These are phyloP conservation scores for Argyrosomus japonicus DNA, from an alignment of 2,113 vertebrate species.

Conservation along the genomic window DNA sequence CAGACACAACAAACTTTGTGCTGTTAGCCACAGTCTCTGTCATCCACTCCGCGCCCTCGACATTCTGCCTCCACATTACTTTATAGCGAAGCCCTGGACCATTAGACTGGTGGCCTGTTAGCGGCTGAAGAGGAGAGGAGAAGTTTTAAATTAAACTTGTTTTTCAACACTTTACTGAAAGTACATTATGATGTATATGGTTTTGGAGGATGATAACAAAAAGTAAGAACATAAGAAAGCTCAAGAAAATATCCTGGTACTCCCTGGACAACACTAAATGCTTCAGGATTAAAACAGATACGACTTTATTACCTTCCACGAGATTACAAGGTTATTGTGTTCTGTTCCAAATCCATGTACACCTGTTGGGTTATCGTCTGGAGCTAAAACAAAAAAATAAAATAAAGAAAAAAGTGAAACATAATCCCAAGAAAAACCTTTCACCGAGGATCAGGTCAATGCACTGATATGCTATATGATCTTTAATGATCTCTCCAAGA, in stretches of 20 bases:
- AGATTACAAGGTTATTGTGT: slow-evolving; percentile 95
- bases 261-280: slow-evolving; percentile 15
- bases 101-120: slow-evolving; percentile 91
- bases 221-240: not conserved
- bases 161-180: not conserved
- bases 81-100: slow-evolving; percentile 94
- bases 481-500: not conserved
- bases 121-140: slow-evolving; percentile 83
- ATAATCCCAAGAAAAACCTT: not conserved
- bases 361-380: slow-evolving; percentile 91
- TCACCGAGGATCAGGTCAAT: not conserved
- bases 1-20: slow-evolving; percentile 93
- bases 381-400: slow-evolving; percentile 83
- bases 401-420: slow-evolving; percentile 21
- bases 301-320: slow-evolving; percentile 91
- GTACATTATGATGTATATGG: not conserved
- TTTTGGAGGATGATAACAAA: not conserved
- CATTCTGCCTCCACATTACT: slow-evolving; percentile 95
- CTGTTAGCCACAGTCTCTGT: slow-evolving; percentile 90
- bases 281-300: slow-evolving; percentile 19
- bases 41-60: slow-evolving; percentile 89
- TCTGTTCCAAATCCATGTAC: slow-evolving; percentile 92
- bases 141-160: not conserved
- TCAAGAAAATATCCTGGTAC: not conserved
- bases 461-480: not conserved